phyloP scores from a whole-genome alignment of 2,888 invertebrate species.

The Nomada lathburiana region DNA sequence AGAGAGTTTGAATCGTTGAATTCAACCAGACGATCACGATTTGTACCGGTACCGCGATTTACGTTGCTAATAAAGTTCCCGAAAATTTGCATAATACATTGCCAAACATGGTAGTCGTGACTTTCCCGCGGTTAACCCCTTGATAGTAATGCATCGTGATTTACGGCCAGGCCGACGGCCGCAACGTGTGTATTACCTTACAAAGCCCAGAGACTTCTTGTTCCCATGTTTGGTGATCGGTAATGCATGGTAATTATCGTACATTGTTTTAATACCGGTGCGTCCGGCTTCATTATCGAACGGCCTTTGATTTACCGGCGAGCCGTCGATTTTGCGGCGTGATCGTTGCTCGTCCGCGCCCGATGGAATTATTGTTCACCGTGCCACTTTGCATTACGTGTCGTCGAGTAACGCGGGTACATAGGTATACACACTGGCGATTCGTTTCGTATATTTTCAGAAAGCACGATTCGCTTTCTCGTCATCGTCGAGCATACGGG shows the following conservation, averaged over 20 bases:
- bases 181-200: slow-evolving; percentile 58
- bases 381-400: neutral
- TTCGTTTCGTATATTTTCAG: too few species aligned
- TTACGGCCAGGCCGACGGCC: slow-evolving; percentile 72
- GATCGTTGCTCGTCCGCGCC: neutral
- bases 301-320: slow-evolving; percentile 70
- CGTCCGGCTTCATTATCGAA: slow-evolving; percentile 68
- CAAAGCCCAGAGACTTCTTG: slow-evolving; percentile 44
- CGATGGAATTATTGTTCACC: slow-evolving; percentile 17
- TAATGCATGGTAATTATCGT: slow-evolving; percentile 76
- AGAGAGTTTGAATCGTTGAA: neutral
- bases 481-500: too few species aligned
- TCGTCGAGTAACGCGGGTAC: too few species aligned
- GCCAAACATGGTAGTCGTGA: slow-evolving; percentile 62
- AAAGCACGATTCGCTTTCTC: too few species aligned
- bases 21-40: slow-evolving; percentile 1
- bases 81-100: slow-evolving; percentile 78
- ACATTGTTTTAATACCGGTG: slow-evolving; percentile 75
- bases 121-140: slow-evolving; percentile 72
- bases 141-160: slow-evolving; percentile 71
- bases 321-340: neutral
- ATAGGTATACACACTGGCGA: too few species aligned
- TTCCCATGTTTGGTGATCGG: slow-evolving; percentile 51
- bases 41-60: slow-evolving; percentile 67
- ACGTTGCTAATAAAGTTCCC: slow-evolving; percentile 77